Evolutionary conservation across 2,888 invertebrate species (phyloP).

Genomic region (Callyntrura sp.): DNA sequence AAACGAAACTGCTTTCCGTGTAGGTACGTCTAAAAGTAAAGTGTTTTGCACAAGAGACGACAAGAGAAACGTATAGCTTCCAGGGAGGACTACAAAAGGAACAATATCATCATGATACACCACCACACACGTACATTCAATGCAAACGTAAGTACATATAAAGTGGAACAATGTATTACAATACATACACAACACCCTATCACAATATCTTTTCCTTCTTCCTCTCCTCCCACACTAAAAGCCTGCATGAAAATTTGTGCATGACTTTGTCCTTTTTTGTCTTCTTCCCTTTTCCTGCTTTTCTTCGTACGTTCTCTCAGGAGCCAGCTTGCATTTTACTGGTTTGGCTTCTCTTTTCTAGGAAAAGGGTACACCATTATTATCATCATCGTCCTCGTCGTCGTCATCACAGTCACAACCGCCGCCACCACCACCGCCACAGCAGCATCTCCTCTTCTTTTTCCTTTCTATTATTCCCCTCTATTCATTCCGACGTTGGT

Average conservation of each 20-base stretch:
- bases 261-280: background rate
- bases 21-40: conserved; percentile 20
- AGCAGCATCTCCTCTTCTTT: background rate
- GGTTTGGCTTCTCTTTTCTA: conserved; percentile 34
- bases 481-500: background rate
- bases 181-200: background rate
- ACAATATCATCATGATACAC: too few species aligned
- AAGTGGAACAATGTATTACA: background rate
- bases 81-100: background rate
- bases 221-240: conserved; percentile 51
- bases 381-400: conserved; percentile 2
- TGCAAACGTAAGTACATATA: too few species aligned
- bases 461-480: too few species aligned
- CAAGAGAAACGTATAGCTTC: too few species aligned
- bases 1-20: background rate
- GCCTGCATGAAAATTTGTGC: conserved; percentile 45
- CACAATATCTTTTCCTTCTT: background rate
- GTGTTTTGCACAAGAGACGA: background rate
- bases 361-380: conserved; percentile 24
- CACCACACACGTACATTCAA: too few species aligned
- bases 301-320: background rate
- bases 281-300: conserved; percentile 24
- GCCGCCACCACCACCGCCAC: too few species aligned
- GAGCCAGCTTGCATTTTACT: conserved; percentile 32
- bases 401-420: background rate